These are phyloP conservation scores for Varecia variegata DNA, from an alignment of 2,797 vertebrate genomes.

Conservation along the genomic window DNA sequence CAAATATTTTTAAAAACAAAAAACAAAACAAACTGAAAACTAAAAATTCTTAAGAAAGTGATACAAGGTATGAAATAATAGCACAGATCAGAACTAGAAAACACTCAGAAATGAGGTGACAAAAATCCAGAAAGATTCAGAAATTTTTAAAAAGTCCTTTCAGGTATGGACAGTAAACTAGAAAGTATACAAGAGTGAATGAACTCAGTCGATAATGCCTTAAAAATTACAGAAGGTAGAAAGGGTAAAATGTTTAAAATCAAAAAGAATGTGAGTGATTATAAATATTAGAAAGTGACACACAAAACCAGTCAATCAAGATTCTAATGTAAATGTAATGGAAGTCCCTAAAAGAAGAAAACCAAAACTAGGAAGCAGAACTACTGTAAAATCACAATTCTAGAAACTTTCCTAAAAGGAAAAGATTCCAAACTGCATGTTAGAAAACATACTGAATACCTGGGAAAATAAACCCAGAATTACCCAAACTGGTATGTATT, in stretches of 20 bases:
- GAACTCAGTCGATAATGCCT: neutral
- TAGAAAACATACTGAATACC: neutral
- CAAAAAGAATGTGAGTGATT: neutral
- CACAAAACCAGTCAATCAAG: neutral
- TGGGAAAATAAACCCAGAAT: neutral
- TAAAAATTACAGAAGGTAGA: neutral
- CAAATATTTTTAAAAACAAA: neutral
- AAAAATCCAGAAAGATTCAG: neutral
- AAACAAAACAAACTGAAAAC: neutral
- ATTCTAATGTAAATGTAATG: neutral
- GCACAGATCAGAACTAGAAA: neutral
- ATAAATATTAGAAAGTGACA: neutral
- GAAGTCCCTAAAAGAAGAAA: neutral
- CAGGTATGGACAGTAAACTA: neutral
- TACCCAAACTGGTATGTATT: neutral
- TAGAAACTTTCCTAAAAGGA: neutral
- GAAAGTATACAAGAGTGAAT: neutral
- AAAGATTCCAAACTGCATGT: neutral
- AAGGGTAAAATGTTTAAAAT: neutral
- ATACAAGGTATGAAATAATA: neutral
- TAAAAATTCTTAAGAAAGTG: neutral
- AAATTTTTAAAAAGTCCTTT: neutral
- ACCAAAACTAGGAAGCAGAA: neutral
- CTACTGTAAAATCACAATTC: neutral
- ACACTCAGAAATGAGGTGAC: neutral